Evolutionary conservation across 2,888 invertebrate genomes (phyloP).

Genomic region (Microdon myrmicae): DNA sequence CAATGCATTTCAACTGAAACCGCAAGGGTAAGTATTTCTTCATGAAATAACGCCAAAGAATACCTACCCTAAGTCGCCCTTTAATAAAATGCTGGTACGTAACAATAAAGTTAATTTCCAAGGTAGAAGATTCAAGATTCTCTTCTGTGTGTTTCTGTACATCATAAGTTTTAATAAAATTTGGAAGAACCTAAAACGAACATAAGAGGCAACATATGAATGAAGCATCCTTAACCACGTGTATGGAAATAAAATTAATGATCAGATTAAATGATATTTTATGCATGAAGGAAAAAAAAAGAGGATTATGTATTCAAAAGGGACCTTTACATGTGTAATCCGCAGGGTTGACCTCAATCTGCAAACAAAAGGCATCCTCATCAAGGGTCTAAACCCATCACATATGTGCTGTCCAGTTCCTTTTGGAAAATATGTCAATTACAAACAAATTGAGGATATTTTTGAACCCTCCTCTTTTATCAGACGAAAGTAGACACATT

Average conservation of each 20-base stretch:
- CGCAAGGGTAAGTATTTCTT: not conserved
- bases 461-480: not conserved
- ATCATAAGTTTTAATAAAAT: slow-evolving; percentile 60
- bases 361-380: not conserved
- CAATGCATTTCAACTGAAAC: slow-evolving; percentile 63
- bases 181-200: slow-evolving; percentile 59
- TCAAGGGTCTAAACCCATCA: not conserved
- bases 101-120: slow-evolving; percentile 64
- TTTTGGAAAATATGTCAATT: slow-evolving; percentile 14
- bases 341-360: too few species aligned
- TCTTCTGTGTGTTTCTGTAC: slow-evolving; percentile 62
- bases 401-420: not conserved
- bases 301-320: too few species aligned
- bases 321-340: too few species aligned
- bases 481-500: slow-evolving; percentile 9
- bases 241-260: too few species aligned
- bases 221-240: too few species aligned
- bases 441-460: slow-evolving; percentile 10
- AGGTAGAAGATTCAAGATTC: slow-evolving; percentile 62
- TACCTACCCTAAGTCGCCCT: slow-evolving; percentile 62
- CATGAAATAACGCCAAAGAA: not conserved
- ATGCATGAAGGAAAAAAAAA: not conserved
- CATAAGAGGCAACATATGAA: not conserved
- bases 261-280: too few species aligned
- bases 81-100: slow-evolving; percentile 64